Conservation (phyloP, 2,888 invertebrate genomes). For the Gryllus longicercus region DNA sequence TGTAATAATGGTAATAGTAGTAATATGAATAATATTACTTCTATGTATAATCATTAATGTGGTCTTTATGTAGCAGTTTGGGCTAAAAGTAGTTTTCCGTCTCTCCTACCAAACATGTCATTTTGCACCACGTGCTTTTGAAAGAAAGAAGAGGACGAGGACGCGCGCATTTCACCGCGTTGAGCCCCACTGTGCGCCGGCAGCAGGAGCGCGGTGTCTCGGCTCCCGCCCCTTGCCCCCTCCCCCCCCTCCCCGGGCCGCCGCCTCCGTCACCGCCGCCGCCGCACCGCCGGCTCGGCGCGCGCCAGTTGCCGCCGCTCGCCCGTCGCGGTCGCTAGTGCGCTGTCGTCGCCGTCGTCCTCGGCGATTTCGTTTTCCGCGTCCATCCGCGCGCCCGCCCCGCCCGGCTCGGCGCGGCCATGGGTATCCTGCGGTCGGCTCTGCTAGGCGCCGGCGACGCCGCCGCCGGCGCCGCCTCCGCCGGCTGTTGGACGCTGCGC, state of each 20-base stretch:
- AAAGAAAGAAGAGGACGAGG: too few relatives aligned
- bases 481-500: conserved; percentile 25
- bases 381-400: not conserved
- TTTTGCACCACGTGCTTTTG: too few relatives aligned
- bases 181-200: too few relatives aligned
- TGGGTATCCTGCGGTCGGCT: conserved; percentile 19
- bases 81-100: too few relatives aligned
- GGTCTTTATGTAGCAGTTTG: accelerated
- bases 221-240: not conserved
- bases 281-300: not conserved
- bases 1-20: too few relatives aligned
- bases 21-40: too few relatives aligned
- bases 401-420: not conserved
- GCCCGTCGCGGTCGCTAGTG: not conserved
- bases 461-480: not conserved
- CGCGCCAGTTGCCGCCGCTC: conserved; percentile 19
- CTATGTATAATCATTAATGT: too few relatives aligned
- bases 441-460: conserved; percentile 3
- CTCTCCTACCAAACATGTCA: too few relatives aligned
- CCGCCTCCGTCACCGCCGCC: conserved; percentile 5
- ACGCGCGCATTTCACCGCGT: too few relatives aligned
- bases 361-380: not conserved
- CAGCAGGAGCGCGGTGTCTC: too few relatives aligned
- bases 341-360: not conserved
- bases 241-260: not conserved